These are phyloP conservation scores for Phoeniculus purpureus DNA, from an alignment of 2,797 vertebrate species.

Conservation along the genomic window DNA sequence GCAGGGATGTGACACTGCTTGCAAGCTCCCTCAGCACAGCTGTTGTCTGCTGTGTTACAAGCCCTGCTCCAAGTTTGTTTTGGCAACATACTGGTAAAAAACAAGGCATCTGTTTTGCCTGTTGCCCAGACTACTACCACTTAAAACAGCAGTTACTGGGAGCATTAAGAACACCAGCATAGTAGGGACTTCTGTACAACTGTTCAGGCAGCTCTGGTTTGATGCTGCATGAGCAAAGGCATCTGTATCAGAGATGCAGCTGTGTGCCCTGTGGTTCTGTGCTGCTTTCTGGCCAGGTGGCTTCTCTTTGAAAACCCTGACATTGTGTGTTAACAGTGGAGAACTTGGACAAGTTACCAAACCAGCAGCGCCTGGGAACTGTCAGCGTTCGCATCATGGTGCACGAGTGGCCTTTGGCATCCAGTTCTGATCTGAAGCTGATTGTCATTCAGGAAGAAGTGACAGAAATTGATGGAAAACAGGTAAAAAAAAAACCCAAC, in stretches of 20 bases:
- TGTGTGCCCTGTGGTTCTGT: not conserved
- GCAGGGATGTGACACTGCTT: accelerated
- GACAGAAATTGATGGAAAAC: conserved; percentile 88
- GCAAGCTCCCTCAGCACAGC: not conserved
- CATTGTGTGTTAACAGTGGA: conserved; percentile 79
- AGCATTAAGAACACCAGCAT: not conserved
- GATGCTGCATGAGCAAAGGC: not conserved
- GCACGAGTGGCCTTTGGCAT: conserved; percentile 86
- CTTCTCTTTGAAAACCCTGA: not conserved
- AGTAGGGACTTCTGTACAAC: accelerated
- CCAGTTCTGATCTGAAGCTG: conserved; percentile 83
- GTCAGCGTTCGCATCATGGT: conserved; percentile 90
- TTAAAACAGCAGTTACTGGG: not conserved
- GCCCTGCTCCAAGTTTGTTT: not conserved
- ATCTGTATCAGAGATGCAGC: not conserved
- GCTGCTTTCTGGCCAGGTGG: not conserved
- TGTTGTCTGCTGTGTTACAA: not conserved
- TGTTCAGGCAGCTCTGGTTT: not conserved
- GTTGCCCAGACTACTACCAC: not conserved
- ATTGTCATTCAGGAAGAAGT: conserved; percentile 91
- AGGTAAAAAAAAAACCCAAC: conserved; percentile 75
- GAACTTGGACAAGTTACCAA: conserved; percentile 74
- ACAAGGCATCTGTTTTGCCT: not conserved
- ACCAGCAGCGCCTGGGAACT: conserved; percentile 79
- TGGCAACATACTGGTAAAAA: not conserved